Conservation (phyloP, 2,888 invertebrate species). For the Tipula lateralis region DNA sequence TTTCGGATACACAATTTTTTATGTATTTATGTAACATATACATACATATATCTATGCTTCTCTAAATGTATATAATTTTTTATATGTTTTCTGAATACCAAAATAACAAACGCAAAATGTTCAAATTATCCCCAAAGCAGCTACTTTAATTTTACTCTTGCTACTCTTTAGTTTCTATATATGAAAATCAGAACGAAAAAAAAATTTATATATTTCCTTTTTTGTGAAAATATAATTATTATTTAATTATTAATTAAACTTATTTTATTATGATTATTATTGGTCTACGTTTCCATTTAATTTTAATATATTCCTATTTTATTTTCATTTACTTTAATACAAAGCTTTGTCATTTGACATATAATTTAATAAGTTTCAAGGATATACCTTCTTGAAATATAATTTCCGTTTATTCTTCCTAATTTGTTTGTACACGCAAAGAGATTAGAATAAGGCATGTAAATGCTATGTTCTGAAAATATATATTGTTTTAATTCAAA, state of each 20-base stretch:
- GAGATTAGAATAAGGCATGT: neutral
- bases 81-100: neutral
- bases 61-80: neutral
- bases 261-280: constrained; percentile 2
- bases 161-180: neutral
- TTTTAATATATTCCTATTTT: neutral
- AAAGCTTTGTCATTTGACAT: neutral
- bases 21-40: neutral
- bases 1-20: neutral
- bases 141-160: neutral
- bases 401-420: neutral
- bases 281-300: neutral
- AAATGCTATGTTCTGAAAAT: neutral
- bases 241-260: constrained; percentile 11
- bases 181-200: neutral
- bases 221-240: neutral
- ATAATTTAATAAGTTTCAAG: neutral
- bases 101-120: neutral
- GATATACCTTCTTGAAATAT: neutral
- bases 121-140: neutral
- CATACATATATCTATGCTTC: neutral
- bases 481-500: neutral
- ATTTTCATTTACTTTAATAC: neutral
- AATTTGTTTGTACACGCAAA: neutral
- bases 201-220: neutral